Evolutionary conservation across 2,113 vertebrate species (phyloP).

Genomic region (Rhombomys opimus): DNA sequence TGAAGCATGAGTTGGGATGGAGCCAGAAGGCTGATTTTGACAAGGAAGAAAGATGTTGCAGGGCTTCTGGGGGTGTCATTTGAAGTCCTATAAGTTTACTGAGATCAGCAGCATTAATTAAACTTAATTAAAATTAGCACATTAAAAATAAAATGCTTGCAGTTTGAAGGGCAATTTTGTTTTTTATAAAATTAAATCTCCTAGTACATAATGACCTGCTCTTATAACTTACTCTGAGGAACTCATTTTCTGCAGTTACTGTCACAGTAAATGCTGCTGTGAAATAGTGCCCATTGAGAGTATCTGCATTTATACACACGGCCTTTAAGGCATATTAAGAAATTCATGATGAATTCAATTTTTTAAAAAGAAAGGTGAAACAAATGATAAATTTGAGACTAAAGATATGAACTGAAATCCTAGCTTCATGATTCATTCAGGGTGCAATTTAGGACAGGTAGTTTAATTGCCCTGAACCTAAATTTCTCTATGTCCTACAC

Average conservation of each 20-base stretch:
- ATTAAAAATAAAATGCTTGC: conserved; percentile 79
- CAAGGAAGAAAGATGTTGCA: conserved; percentile 61
- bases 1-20: conserved; percentile 50
- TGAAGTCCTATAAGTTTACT: conserved; percentile 73
- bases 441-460: not conserved
- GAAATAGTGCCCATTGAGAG: conserved; percentile 53
- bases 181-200: conserved; percentile 59
- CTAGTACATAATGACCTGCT: conserved; percentile 52
- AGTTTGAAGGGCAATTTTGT: conserved; percentile 62
- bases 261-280: not conserved
- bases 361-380: conserved; percentile 17
- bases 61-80: conserved; percentile 61
- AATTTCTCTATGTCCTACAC: not conserved
- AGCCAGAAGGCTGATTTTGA: conserved; percentile 71
- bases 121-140: conserved; percentile 77
- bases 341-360: not conserved
- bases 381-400: conserved; percentile 31
- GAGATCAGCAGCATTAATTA: conserved; percentile 72
- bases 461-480: conserved; percentile 35
- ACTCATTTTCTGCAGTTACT: not conserved
- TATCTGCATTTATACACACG: not conserved
- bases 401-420: not conserved
- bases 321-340: not conserved
- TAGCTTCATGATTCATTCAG: not conserved
- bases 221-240: conserved; percentile 46